Evolutionary conservation across 2,888 invertebrate species (phyloP), one percentile per base, ranked within the genome.

Genomic region (Plusia festucae): DNA sequence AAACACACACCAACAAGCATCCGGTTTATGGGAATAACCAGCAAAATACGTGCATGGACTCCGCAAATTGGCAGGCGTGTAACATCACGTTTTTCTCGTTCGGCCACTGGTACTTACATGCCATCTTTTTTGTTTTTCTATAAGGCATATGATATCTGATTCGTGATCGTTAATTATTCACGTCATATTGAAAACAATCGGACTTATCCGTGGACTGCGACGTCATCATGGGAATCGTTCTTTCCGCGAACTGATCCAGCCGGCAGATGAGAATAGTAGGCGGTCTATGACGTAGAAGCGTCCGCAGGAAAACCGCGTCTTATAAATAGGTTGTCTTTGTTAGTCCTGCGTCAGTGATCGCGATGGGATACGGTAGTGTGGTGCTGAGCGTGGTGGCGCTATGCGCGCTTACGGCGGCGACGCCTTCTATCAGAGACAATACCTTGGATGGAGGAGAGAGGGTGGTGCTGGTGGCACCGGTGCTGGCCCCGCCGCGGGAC

Each of bases 21-120:
- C 93, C 92, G 92, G 91, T 91, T 91, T 88, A 88, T 83, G 88
- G 90, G 91, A 83, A 90, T 91, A 92, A 90, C 92, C 92, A 89
- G 83, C 86, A 78, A 68, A 70, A 83, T 70, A 91, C 90, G 90
- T 91, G 91, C 74, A 66, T 72, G 58, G 87, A 88, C 82, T 90
- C 65, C 65, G 84, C 84, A 89, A 92, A 88, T 89, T 86, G 79
- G 70, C 80, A 79, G 85, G 84, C 86, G 84, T 82, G 76, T 73
- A 79, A 44, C 73, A 78, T 84, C 86, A 87, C 83, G 84, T 77
- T 82, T 77, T 68, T 75, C 60, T 69, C 53, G 59, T 72, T 60
- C 20, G 54, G 46, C 44, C 24, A 53, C 68, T 75, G 22, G 13
- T 62, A 60, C 69, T 51, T 51, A 32, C 49, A 53, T 24, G 64